phyloP scores from a whole-genome alignment of 2,888 invertebrate species.

The Myopa testacea region DNA sequence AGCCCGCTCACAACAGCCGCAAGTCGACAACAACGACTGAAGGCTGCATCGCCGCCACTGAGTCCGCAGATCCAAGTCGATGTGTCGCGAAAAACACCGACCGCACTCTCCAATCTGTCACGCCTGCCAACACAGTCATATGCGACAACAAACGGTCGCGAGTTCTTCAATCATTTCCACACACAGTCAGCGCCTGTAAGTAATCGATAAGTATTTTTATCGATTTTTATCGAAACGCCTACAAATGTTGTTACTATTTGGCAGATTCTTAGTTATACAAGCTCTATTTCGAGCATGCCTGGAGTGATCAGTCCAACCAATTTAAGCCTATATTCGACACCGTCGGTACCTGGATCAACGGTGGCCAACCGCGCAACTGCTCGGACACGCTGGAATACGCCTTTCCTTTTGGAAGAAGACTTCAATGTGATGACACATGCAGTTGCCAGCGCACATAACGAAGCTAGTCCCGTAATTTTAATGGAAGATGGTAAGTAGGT shows the following conservation, averaged over 20 bases:
- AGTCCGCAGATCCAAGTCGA: constrained; percentile 57
- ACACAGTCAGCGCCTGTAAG: constrained; percentile 79
- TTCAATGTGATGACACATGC: constrained; percentile 91
- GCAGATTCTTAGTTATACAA: constrained; percentile 90
- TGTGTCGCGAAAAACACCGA: constrained; percentile 52
- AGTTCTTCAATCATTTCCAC: constrained; percentile 91
- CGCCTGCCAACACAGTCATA: constrained; percentile 70
- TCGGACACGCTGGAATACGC: constrained; percentile 85
- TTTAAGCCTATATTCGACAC: constrained; percentile 84
- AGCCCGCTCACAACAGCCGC: constrained; percentile 40
- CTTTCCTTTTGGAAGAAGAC: constrained; percentile 93
- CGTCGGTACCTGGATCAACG: constrained; percentile 69
- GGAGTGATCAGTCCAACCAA: constrained; percentile 91
- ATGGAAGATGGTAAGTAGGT: constrained; percentile 79
- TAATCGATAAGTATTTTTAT: neutral
- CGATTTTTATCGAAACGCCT: neutral
- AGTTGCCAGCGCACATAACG: constrained; percentile 72
- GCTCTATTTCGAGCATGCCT: constrained; percentile 82
- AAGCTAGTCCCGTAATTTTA: constrained; percentile 78
- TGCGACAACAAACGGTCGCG: constrained; percentile 70
- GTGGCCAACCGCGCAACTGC: constrained; percentile 77
- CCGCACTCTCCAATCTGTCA: constrained; percentile 44
- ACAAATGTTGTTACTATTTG: neutral
- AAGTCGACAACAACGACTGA: constrained; percentile 45
- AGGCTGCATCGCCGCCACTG: constrained; percentile 52